These are phyloP conservation scores for Ferdinandea cuprea DNA, from an alignment of 2,888 invertebrate genomes.

Conservation along the genomic window DNA sequence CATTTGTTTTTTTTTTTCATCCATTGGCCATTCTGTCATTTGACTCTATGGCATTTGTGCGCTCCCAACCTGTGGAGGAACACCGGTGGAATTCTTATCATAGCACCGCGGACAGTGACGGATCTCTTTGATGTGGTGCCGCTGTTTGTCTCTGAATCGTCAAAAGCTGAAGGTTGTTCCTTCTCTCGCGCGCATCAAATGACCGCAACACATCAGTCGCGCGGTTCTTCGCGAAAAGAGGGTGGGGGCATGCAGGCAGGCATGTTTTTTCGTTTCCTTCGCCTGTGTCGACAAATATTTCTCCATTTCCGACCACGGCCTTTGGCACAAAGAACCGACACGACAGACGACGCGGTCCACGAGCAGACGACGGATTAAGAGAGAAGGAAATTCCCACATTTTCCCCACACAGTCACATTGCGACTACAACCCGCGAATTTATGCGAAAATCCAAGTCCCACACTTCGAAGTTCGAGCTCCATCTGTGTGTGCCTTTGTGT, in stretches of 20 bases:
- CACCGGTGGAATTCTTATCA: conserved; percentile 71
- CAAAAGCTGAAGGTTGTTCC: conserved; percentile 56
- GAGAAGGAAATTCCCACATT: conserved; percentile 71
- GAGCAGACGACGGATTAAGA: conserved; percentile 43
- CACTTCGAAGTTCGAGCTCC: conserved; percentile 38
- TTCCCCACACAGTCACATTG: conserved; percentile 55
- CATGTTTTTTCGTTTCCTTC: conserved; percentile 18
- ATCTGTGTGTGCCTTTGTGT: conserved; percentile 24
- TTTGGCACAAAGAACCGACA: conserved; percentile 49
- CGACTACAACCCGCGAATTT: conserved; percentile 38
- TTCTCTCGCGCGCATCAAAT: conserved; percentile 28
- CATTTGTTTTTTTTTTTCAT: conserved; percentile 2
- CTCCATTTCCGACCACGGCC: conserved; percentile 64
- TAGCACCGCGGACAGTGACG: conserved; percentile 70
- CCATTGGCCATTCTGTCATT: conserved; percentile 40
- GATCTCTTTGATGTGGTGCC: conserved; percentile 71
- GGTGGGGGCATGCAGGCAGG: conserved; percentile 19
- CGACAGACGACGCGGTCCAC: conserved; percentile 18
- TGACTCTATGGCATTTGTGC: conserved; percentile 60
- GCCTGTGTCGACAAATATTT: conserved; percentile 59
- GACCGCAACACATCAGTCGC: conserved; percentile 23
- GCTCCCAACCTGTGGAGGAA: conserved; percentile 46
- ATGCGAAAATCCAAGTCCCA: conserved; percentile 64
- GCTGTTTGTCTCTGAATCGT: conserved; percentile 40
- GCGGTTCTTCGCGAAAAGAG: neutral